These are phyloP conservation scores for Lumbricus terrestris DNA, from an alignment of 2,888 invertebrate species.

Conservation along the genomic window DNA sequence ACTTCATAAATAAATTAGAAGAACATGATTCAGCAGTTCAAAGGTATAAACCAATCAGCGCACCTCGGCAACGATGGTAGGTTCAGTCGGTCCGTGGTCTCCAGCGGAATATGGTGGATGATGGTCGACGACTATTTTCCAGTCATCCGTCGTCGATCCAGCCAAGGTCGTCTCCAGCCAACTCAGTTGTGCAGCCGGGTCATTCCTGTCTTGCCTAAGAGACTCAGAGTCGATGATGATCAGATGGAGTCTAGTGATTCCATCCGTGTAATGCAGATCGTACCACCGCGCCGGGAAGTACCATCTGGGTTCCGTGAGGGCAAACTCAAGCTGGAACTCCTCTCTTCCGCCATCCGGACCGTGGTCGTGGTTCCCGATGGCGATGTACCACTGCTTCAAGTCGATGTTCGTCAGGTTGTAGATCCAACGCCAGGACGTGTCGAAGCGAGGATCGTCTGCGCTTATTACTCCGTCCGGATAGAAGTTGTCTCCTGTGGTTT, in stretches of 20 bases:
- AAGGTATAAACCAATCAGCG: too few species aligned
- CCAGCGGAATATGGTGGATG: constrained; percentile 26
- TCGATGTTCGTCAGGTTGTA: constrained; percentile 20
- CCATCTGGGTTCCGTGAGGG: constrained; percentile 22
- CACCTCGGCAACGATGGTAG: background rate
- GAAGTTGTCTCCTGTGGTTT: constrained; percentile 29
- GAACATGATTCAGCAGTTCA: too few species aligned
- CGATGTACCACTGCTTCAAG: constrained; percentile 21
- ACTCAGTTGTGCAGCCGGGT: constrained; percentile 15
- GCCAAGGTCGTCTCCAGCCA: constrained; percentile 22
- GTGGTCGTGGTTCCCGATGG: constrained; percentile 33
- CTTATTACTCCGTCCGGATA: constrained; percentile 19
- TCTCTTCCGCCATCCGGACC: background rate
- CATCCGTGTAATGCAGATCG: constrained; percentile 8
- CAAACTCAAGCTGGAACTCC: constrained; percentile 17
- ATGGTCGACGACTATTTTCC: constrained; percentile 26
- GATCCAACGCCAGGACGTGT: constrained; percentile 20
- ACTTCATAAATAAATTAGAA: too few species aligned
- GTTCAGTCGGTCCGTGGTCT: constrained; percentile 13
- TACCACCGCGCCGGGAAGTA: constrained; percentile 21
- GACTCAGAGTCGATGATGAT: constrained; percentile 19
- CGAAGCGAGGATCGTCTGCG: constrained; percentile 18
- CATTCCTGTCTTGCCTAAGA: background rate
- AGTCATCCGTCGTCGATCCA: constrained; percentile 23
- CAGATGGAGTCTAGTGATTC: constrained; percentile 5